Conservation (phyloP, 2,888 invertebrate species). For the Drosophila anceps region DNA sequence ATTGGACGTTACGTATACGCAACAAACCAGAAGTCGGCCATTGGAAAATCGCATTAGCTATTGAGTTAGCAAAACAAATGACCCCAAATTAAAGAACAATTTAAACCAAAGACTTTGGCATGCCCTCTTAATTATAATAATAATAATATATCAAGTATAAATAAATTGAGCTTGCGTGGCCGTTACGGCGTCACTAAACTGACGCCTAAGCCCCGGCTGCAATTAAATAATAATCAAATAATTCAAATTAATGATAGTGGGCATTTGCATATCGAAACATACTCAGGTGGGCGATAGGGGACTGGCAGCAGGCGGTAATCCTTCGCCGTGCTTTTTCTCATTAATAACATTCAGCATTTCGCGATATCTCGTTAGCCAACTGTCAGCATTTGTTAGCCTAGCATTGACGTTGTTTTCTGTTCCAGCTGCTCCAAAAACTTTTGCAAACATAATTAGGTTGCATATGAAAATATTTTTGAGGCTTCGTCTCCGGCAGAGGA, state of each 20-base stretch:
- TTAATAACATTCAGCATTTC: slow-evolving; percentile 59
- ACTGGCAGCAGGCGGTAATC: slow-evolving; percentile 56
- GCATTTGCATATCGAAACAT: slow-evolving; percentile 32
- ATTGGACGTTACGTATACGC: slow-evolving; percentile 46
- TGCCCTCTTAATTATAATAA: background rate
- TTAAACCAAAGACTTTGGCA: background rate
- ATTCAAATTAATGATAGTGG: slow-evolving; percentile 68
- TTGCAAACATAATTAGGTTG: slow-evolving; percentile 67
- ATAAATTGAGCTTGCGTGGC: background rate
- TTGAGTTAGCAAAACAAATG: slow-evolving; percentile 39
- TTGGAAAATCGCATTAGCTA: slow-evolving; percentile 20
- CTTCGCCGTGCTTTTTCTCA: slow-evolving; percentile 57
- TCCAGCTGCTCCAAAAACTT: slow-evolving; percentile 74
- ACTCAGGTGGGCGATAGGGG: slow-evolving; percentile 20
- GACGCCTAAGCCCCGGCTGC: slow-evolving; percentile 45
- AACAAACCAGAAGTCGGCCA: slow-evolving; percentile 18
- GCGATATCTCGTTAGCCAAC: slow-evolving; percentile 75
- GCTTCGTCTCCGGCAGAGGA: slow-evolving; percentile 31
- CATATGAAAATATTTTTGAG: slow-evolving; percentile 63
- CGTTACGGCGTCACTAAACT: slow-evolving; percentile 31
- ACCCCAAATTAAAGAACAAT: slow-evolving; percentile 61
- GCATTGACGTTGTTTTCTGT: slow-evolving; percentile 37
- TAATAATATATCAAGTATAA: slow-evolving; percentile 15
- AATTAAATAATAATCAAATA: slow-evolving; percentile 73
- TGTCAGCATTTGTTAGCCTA: slow-evolving; percentile 76